These are phyloP conservation scores for Meriones psammophilus DNA, from an alignment of 2,797 vertebrate genomes.

Conservation along the genomic window DNA sequence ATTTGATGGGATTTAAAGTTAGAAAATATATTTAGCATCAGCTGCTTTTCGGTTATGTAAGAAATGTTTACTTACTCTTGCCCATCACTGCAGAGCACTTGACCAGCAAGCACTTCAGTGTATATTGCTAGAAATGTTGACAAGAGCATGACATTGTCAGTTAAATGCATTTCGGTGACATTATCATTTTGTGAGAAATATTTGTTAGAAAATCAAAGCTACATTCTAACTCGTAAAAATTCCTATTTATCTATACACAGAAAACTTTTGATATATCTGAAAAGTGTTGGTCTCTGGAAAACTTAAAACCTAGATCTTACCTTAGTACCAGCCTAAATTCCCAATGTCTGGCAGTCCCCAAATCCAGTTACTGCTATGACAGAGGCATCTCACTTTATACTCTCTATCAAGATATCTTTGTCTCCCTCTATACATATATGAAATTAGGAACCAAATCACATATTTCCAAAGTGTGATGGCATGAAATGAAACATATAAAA, in stretches of 20 bases:
- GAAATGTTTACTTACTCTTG: neutral
- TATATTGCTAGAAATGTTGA: neutral
- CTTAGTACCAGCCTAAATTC: neutral
- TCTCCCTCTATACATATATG: neutral
- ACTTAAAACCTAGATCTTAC: neutral
- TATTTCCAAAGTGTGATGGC: neutral
- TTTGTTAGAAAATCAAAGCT: neutral
- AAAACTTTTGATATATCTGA: neutral
- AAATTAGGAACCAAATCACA: neutral
- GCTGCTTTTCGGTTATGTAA: neutral
- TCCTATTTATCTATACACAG: neutral
- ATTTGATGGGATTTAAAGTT: neutral
- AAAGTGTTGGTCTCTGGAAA: neutral
- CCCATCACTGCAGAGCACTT: neutral
- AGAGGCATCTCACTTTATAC: neutral
- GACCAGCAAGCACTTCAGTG: neutral
- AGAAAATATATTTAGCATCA: neutral
- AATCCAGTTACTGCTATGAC: neutral
- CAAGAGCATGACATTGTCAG: constrained; percentile 47
- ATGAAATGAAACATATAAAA: neutral
- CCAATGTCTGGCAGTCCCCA: neutral
- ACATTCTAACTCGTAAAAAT: neutral
- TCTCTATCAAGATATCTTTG: neutral
- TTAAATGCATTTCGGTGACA: neutral
- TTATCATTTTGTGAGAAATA: neutral